A percentile compares a stretch with the other conserved stretches of the same genome.
Conservation (phyloP, 2,113 vertebrate species). For the Colinus virginianus region DNA sequence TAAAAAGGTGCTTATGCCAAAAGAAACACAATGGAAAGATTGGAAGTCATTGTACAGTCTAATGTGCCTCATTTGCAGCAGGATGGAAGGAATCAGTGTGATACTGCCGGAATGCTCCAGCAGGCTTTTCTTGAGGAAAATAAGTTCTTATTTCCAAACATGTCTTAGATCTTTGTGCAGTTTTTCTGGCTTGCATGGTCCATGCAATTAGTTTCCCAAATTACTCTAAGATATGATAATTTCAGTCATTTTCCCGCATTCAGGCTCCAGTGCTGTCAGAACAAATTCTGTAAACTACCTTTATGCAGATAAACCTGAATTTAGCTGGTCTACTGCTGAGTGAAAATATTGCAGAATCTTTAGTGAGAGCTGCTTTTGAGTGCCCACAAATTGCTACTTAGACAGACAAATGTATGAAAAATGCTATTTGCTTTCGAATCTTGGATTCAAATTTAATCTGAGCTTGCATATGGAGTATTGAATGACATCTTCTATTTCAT, state of each 20-base stretch:
- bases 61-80: background rate
- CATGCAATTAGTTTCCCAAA: background rate
- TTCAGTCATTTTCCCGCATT: background rate
- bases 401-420: background rate
- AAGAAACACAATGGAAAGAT: background rate
- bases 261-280: background rate
- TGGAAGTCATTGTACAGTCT: background rate
- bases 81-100: background rate
- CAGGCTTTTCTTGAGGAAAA: background rate
- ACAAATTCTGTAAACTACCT: background rate
- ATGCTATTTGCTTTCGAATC: background rate
- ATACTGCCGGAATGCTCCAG: background rate
- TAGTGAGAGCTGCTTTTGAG: background rate
- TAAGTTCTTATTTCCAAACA: rapidly evolving
- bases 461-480: background rate
- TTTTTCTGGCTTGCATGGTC: background rate
- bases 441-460: background rate
- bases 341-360: background rate
- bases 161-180: background rate
- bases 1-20: background rate
- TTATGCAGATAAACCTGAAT: background rate
- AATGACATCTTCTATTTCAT: background rate
- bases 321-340: background rate
- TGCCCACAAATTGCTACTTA: background rate
- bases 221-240: background rate